Conservation (phyloP, 1,140 invertebrate species). For the Lepidostoma basale region DNA sequence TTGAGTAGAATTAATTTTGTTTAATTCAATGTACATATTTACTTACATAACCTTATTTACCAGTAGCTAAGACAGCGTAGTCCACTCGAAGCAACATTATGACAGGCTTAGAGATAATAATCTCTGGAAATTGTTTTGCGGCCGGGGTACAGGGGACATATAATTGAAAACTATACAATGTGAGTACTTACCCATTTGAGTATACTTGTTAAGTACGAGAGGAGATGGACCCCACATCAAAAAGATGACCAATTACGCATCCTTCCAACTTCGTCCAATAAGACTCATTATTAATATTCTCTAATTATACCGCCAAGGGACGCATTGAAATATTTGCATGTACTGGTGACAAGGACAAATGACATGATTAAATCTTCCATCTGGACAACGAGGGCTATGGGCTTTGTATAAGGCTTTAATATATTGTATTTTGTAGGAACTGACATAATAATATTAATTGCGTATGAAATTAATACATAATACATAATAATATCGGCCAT, state of each 20-base stretch:
- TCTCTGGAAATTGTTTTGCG: conserved; percentile 12
- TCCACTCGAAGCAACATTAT: conserved; percentile 10
- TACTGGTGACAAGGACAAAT: too few relatives aligned
- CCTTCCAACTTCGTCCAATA: conserved; percentile 9
- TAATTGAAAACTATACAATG: conserved; percentile 35
- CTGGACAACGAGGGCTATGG: too few relatives aligned
- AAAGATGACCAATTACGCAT: conserved; percentile 38
- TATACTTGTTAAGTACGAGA: conserved; percentile 2
- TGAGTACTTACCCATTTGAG: neutral
- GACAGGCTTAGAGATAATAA: conserved; percentile 15
- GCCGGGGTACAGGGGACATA: conserved; percentile 16
- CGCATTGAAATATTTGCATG: neutral
- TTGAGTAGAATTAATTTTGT: too few relatives aligned
- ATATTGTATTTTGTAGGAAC: too few relatives aligned
- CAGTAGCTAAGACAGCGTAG: too few relatives aligned
- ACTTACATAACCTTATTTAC: too few relatives aligned
- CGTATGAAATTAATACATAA: too few relatives aligned
- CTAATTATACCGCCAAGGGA: neutral
- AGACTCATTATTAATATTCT: conserved; percentile 5
- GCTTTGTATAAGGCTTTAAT: too few relatives aligned
- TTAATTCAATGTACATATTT: too few relatives aligned
- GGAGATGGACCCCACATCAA: conserved; percentile 20
- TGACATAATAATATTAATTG: too few relatives aligned
- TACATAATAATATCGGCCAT: too few relatives aligned
- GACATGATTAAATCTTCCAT: too few relatives aligned